Base-by-base conservation (phyloP, 2,113 vertebrate species). In the Bubo scandiacus region DNA sequence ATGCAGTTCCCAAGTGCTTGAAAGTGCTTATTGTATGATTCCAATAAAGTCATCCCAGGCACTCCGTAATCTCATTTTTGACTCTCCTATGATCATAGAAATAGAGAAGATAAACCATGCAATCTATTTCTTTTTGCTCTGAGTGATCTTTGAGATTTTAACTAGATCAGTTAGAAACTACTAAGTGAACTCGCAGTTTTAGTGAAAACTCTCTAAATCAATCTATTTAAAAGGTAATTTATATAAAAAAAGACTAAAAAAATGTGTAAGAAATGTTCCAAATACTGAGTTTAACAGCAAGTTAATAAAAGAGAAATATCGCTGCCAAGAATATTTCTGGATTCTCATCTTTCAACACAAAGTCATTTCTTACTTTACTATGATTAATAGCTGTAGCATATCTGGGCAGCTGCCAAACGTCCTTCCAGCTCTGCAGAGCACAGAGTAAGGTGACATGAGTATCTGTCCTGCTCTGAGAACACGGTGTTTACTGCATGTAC, bases 391-490 rank as follows among this genome's bases (percentile, higher is more conserved):
- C 70, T n/a, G 63, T n/a, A 73, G 81, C 20, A 0, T 84, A 95
- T 81, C 86, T 96, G 95, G 73, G 57, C 71, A 63, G 70, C 57
- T 96, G 94, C 92, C 95, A 94, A 85, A 61, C 65, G 90, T 93
- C 87, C 85, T 86, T 94, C 79, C 81, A 94, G 85, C 66, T 79
- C 92, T 12, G 58, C 85, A 47, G 40, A 88, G 57, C 49, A 52
- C 29, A 61, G 58, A 68, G 82, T 63, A 94, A 96, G 94, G 95
- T 95, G 90, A 95, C 81, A 43, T 0, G 0, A 68, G 29, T 77
- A 32, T 74, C 73, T 85, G 94, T 74, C 36, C 71, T 86, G 27
- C 79, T 85, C 85, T 8, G 26, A 66, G 77, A 92, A 66, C 36
- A 25, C 55, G 26, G 2, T 61, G 59, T 40, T 79, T 91, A 13